Conservation (phyloP, 2,888 invertebrate species). For the Acrobasis repandana region DNA sequence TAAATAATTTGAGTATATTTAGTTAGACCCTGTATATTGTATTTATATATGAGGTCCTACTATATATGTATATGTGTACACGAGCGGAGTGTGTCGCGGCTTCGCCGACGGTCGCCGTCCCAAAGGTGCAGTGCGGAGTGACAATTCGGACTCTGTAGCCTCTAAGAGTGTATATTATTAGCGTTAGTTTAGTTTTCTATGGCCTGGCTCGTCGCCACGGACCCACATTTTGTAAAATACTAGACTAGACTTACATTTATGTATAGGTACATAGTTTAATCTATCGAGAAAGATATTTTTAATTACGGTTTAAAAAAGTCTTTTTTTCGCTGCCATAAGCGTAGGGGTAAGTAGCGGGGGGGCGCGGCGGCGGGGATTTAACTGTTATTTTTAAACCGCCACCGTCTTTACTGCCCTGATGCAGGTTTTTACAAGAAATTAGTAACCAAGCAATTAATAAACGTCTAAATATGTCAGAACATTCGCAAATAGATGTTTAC, state of each 20-base stretch:
- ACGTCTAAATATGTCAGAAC: background rate
- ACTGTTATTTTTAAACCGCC: conserved; percentile 27
- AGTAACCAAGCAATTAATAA: background rate
- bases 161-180: conserved; percentile 67
- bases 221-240: conserved; percentile 64
- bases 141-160: conserved; percentile 55
- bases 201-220: conserved; percentile 12
- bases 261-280: conserved; percentile 59
- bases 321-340: conserved; percentile 72
- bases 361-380: conserved; percentile 50
- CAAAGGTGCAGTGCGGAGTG: conserved; percentile 63
- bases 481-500: background rate
- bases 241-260: conserved; percentile 55
- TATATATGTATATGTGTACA: conserved; percentile 1
- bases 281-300: conserved; percentile 76
- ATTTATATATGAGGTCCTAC: conserved; percentile 16
- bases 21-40: too few relatives aligned
- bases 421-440: background rate
- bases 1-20: too few relatives aligned
- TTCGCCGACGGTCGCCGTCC: conserved; percentile 22
- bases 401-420: conserved; percentile 33
- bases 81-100: background rate
- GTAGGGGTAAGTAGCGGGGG: conserved; percentile 48
- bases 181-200: conserved; percentile 59
- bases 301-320: conserved; percentile 53